A percentile compares a stretch with the other conserved stretches of the same genome.
Conservation (phyloP, 2,888 invertebrate species). For the Ornithoptera priamus region DNA sequence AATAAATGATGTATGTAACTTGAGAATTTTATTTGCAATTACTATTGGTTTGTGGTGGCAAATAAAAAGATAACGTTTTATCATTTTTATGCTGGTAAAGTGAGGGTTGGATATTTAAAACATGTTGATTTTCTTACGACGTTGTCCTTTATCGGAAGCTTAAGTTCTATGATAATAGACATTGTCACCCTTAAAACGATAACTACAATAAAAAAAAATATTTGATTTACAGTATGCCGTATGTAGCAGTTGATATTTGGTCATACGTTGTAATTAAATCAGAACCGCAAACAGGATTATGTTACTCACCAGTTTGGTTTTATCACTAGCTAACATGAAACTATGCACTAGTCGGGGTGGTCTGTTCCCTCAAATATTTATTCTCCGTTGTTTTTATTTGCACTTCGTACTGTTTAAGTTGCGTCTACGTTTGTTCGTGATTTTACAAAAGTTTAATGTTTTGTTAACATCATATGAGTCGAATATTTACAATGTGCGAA, state of each 20-base stretch:
- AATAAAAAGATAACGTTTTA: too few relatives aligned
- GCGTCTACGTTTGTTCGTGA: background rate
- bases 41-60: too few relatives aligned
- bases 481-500: too few relatives aligned
- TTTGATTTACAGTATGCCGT: background rate
- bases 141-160: too few relatives aligned
- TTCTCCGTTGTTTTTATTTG: constrained; percentile 16
- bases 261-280: constrained; percentile 19
- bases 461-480: background rate
- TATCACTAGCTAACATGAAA: constrained; percentile 22
- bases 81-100: too few relatives aligned
- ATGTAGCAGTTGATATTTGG: background rate
- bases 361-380: constrained; percentile 4
- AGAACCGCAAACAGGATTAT: constrained; percentile 17
- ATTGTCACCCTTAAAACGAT: too few relatives aligned
- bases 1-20: too few relatives aligned
- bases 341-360: constrained; percentile 7
- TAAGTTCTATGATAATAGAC: too few relatives aligned
- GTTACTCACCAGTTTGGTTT: constrained; percentile 9
- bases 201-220: too few relatives aligned
- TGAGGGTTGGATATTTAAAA: too few relatives aligned
- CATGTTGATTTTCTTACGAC: too few relatives aligned
- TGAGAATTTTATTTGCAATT: too few relatives aligned
- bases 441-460: background rate
- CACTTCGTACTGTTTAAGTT: background rate